Conservation (phyloP, 2,888 invertebrate species). For the Gandaritis pyraliata region DNA sequence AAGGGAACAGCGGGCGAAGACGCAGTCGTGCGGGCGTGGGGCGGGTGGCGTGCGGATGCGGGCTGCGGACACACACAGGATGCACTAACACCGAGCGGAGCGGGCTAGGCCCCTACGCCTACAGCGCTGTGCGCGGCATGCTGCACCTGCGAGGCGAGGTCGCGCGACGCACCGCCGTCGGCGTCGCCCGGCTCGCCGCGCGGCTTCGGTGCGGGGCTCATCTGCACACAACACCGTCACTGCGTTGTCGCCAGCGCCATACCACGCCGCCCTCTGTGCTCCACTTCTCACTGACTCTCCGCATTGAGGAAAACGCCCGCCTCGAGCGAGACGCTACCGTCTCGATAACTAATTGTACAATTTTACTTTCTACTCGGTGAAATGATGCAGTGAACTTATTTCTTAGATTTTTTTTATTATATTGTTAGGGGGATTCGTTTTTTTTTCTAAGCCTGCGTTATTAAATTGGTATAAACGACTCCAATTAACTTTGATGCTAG, state of each 20-base stretch:
- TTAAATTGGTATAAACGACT: slow-evolving; percentile 42
- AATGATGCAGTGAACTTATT: slow-evolving; percentile 26
- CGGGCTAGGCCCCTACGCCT: slow-evolving; percentile 78
- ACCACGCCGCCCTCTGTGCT: slow-evolving; percentile 74
- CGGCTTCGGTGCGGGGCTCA: slow-evolving; percentile 81
- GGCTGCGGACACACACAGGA: slow-evolving; percentile 70
- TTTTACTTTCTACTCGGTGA: slow-evolving; percentile 39
- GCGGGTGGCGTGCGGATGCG: slow-evolving; percentile 59
- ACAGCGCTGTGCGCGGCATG: slow-evolving; percentile 67
- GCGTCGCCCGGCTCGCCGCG: slow-evolving; percentile 74
- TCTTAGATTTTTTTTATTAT: slow-evolving; percentile 14
- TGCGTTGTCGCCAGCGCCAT: slow-evolving; percentile 73
- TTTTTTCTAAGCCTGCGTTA: slow-evolving; percentile 24
- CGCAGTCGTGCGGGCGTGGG: slow-evolving; percentile 69
- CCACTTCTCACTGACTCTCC: slow-evolving; percentile 83
- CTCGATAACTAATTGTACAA: slow-evolving; percentile 25
- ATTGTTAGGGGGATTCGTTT: slow-evolving; percentile 8
- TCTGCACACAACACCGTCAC: slow-evolving; percentile 83
- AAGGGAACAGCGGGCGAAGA: slow-evolving; percentile 67
- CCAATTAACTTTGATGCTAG: slow-evolving; percentile 33
- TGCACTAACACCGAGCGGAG: slow-evolving; percentile 80
- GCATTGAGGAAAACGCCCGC: slow-evolving; percentile 53
- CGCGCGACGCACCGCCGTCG: slow-evolving; percentile 74
- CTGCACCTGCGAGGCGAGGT: slow-evolving; percentile 80
- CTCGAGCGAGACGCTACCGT: slow-evolving; percentile 35